These are phyloP conservation scores for Enteromius paludinosus DNA, from an alignment of 2,797 vertebrate species.

Conservation along the genomic window DNA sequence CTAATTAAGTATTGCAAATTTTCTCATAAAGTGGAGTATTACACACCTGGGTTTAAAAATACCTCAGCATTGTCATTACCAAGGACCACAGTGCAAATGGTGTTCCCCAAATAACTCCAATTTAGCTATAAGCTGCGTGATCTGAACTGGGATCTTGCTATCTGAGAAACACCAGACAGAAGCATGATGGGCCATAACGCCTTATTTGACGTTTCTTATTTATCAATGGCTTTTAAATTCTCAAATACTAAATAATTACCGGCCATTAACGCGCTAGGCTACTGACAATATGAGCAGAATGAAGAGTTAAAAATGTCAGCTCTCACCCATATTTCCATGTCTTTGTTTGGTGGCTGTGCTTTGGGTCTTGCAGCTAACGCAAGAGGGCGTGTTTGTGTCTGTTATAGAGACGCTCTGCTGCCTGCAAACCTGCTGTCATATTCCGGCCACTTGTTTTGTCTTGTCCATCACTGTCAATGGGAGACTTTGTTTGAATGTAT, in stretches of 20 bases:
- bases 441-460: conserved; percentile 42
- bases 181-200: background rate
- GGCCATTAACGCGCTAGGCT: background rate
- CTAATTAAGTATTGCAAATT: background rate
- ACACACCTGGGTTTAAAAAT: background rate
- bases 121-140: background rate
- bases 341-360: conserved; percentile 59
- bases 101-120: background rate
- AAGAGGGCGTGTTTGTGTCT: conserved; percentile 77
- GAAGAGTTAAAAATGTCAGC: background rate
- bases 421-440: conserved; percentile 43
- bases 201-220: background rate
- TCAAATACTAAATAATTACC: background rate
- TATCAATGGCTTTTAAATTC: background rate
- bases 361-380: conserved; percentile 64
- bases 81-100: background rate
- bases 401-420: conserved; percentile 36
- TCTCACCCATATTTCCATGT: conserved; percentile 7
- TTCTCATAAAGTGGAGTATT: background rate
- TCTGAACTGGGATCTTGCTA: background rate
- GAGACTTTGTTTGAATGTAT: background rate
- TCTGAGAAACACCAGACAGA: background rate
- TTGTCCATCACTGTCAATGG: conserved; percentile 27
- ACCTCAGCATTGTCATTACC: background rate
- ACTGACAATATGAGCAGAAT: background rate